Conservation (phyloP, 2,797 vertebrate genomes). For the Ambastaia sidthimunki region DNA sequence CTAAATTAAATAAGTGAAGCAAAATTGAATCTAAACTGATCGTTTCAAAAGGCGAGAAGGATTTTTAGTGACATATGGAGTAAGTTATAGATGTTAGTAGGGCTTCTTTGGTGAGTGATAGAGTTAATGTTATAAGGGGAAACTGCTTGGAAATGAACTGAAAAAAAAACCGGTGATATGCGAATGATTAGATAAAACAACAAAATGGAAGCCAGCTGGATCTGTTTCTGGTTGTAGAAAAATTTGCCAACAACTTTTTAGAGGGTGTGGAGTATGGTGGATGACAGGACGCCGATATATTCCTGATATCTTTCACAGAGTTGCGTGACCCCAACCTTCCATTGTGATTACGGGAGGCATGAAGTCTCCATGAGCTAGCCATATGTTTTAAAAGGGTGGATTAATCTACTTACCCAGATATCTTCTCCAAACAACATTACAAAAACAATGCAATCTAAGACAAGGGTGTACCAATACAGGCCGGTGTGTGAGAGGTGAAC, state of each 20-base stretch:
- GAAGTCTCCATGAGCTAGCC: conserved; percentile 28
- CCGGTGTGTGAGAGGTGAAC: not conserved
- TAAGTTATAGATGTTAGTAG: conserved; percentile 32
- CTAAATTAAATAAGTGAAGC: conserved; percentile 68
- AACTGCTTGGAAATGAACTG: not conserved
- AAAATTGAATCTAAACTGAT: conserved; percentile 62
- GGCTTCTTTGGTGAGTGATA: conserved; percentile 18
- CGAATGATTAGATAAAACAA: not conserved
- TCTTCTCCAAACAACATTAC: conserved; percentile 16
- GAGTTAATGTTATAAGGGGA: conserved; percentile 20
- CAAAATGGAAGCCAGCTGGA: conserved; percentile 40
- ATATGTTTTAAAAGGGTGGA: conserved; percentile 38
- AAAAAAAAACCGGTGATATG: conserved; percentile 10
- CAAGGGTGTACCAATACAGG: not conserved
- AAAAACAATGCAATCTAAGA: not conserved
- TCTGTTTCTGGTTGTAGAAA: conserved; percentile 30
- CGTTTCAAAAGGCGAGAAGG: conserved; percentile 65
- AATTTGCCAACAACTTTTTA: conserved; percentile 41
- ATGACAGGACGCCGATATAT: conserved; percentile 51
- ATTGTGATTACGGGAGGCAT: conserved; percentile 40
- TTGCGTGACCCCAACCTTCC: conserved; percentile 33
- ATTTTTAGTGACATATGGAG: conserved; percentile 69
- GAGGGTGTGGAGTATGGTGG: conserved; percentile 33
- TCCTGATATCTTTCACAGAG: conserved; percentile 50
- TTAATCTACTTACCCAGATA: conserved; percentile 7